These are phyloP conservation scores for Meghimatium bilineatum DNA, from an alignment of 2,888 invertebrate genomes.

Conservation along the genomic window DNA sequence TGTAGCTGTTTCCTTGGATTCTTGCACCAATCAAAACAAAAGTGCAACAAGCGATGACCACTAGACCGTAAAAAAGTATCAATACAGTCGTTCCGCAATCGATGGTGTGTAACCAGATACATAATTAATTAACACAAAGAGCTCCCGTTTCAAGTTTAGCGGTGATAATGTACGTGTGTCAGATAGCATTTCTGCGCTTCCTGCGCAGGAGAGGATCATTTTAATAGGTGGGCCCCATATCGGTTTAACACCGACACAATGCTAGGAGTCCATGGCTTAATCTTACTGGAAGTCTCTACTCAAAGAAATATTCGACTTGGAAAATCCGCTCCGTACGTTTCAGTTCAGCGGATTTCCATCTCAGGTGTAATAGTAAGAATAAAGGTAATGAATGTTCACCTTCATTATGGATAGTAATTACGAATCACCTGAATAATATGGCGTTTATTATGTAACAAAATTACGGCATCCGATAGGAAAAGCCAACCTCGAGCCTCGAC, in stretches of 20 bases:
- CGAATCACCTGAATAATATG: background rate
- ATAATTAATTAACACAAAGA: constrained; percentile 41
- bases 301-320: background rate
- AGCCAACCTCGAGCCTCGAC: background rate
- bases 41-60: background rate
- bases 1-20: background rate
- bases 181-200: constrained; percentile 8
- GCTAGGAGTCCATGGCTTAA: background rate
- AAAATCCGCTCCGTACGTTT: background rate
- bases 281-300: background rate
- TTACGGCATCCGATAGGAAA: constrained; percentile 15
- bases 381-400: constrained; percentile 13
- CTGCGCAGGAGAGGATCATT: background rate
- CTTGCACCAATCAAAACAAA: background rate
- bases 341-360: constrained; percentile 4
- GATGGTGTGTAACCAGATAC: constrained; percentile 19
- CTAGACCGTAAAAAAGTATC: background rate
- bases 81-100: constrained; percentile 9
- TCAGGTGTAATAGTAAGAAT: background rate
- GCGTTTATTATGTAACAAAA: constrained; percentile 7
- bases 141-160: constrained; percentile 16
- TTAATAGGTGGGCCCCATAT: constrained; percentile 5
- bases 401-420: constrained; percentile 17
- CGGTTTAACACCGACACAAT: constrained; percentile 5
- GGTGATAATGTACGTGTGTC: constrained; percentile 7